Evolutionary conservation across 2,113 vertebrate species (phyloP), one percentile per base, ranked within the genome.

Genomic region (Hepsetus odoe): DNA sequence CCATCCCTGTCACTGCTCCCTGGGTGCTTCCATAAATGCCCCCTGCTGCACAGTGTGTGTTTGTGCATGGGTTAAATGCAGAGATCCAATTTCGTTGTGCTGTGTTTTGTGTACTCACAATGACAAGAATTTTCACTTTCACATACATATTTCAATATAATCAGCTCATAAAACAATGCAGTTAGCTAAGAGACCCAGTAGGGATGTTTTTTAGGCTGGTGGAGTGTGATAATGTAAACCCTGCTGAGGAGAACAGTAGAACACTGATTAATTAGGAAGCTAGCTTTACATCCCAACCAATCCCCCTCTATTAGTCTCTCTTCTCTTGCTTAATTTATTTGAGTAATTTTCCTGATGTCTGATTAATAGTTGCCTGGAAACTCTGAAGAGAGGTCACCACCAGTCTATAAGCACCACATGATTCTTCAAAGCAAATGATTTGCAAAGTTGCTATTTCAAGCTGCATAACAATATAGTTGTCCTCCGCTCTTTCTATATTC

Each of bases 141-240:
- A 38, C 4, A 38, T 5, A 4, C 35, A 38, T 9, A 38, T 4
- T 5, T 4, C 35, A 5, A 38, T 4, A 4, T 38, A 9, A 9
- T 5, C 35, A 5, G 35, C 40, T 8, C 12, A 10, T 42, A 10
- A 42, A 42, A 49, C 16, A 49, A 18, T 49, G 46, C 16, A 20
- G 14, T 16, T 3, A 3, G 46, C 46, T 20, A 6, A 49, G 46
- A 3, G 18, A 49, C 46, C 46, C 46, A 42, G 16, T 49, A 18
- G 2, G 16, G 14, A 49, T 49, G 46, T 49, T 2, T 20, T 24
- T 55, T 2, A 11, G 53, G 53, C 53, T 70, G 66, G 38, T 70
- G 55, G 30, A 70, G 76, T 71, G 40, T 78, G 76, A 78, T 78
- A 28, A 71, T 49, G 68, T 55, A 61, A 26, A 68, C 33, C 40